Percentiles rank a stretch among this genome's conserved stretches.
Conservation (phyloP, 2,797 vertebrate species). For the Holocentrus rufus region DNA sequence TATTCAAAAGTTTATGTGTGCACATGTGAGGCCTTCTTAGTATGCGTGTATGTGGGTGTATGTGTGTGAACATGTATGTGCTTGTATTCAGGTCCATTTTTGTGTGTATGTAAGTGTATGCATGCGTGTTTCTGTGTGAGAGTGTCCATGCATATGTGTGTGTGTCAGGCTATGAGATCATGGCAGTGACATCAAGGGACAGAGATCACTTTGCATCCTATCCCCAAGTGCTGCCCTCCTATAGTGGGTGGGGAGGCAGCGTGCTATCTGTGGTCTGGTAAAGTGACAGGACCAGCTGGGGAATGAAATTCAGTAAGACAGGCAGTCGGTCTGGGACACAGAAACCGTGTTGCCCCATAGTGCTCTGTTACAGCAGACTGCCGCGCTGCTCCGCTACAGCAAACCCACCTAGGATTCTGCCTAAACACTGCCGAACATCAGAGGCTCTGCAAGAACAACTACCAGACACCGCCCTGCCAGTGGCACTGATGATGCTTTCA, state of each 20-base stretch:
- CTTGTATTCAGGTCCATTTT: not conserved
- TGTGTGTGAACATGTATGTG: slow-evolving; percentile 13
- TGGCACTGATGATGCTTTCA: slow-evolving; percentile 39
- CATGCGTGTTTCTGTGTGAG: no score
- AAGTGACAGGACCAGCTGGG: slow-evolving; percentile 94
- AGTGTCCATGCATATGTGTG: not conserved
- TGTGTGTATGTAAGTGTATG: not conserved
- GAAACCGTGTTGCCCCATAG: slow-evolving; percentile 70
- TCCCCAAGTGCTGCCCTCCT: slow-evolving; percentile 35
- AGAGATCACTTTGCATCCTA: slow-evolving; percentile 61
- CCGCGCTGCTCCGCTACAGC: slow-evolving; percentile 40
- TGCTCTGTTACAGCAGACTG: slow-evolving; percentile 53
- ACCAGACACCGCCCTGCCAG: slow-evolving; percentile 3
- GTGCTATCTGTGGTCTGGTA: slow-evolving; percentile 83
- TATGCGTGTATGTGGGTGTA: not conserved
- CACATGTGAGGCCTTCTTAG: not conserved
- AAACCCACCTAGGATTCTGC: slow-evolving; percentile 40
- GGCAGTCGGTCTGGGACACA: slow-evolving; percentile 78
- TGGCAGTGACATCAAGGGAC: slow-evolving; percentile 65
- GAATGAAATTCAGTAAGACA: slow-evolving; percentile 81
- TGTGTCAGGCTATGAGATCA: slow-evolving; percentile 55
- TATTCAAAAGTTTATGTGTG: not conserved
- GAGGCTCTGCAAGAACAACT: slow-evolving; percentile 25
- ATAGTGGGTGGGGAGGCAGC: slow-evolving; percentile 67
- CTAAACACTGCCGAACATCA: slow-evolving; percentile 51